Evolutionary conservation across 2,797 vertebrate species (phyloP), one percentile per base, ranked within the genome.

Genomic region (Erpetoichthys calabaricus): DNA sequence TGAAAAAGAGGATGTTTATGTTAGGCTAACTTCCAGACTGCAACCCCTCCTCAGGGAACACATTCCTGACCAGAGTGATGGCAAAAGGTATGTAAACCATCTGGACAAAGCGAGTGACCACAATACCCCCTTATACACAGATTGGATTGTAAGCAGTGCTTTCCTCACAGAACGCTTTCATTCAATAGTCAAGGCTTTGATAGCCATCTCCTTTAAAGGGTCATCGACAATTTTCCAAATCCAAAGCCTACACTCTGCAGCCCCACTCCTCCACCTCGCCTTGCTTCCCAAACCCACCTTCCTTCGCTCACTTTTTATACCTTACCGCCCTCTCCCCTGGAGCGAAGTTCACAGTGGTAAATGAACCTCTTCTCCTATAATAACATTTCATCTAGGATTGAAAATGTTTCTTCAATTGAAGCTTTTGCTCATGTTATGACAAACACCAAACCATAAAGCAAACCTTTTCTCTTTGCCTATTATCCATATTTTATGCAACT

Each of bases 81-180:
- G 80, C 78, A 84, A 75, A 79, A 86, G 79, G 78, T 88, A 88
- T 89, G 84, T 75, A 74, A 88, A 84, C 82, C 82, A 88, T 89
- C 83, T 89, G 85, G 79, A 79, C 82, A 82, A 77, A 83, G 79
- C 75, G 74, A 74, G 57, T 57, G 71, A 75, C 73, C 77, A 83
- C 83, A 85, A 85, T 80, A 75, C 77, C 67, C 72, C 10, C 70
- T 44, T 72, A 82, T 75, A 80, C 74, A 84, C 46, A 47, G 53
- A 53, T 57, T 45, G 46, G 43, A 3, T 10, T 44, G 51, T 41
- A 45, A 25, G 53, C 43, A n/a, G 47, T 45, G 46, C 64, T 55
- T 57, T 56, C 67, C 61, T 45, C 56, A 67, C 66, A 63, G 63
- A 67, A 64, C 62, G 66, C 63, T 57, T 47, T 51, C 58, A 57